phyloP scores from a whole-genome alignment of 64 coral and sea anemone genomes.

The Stichodactyla helianthus region DNA sequence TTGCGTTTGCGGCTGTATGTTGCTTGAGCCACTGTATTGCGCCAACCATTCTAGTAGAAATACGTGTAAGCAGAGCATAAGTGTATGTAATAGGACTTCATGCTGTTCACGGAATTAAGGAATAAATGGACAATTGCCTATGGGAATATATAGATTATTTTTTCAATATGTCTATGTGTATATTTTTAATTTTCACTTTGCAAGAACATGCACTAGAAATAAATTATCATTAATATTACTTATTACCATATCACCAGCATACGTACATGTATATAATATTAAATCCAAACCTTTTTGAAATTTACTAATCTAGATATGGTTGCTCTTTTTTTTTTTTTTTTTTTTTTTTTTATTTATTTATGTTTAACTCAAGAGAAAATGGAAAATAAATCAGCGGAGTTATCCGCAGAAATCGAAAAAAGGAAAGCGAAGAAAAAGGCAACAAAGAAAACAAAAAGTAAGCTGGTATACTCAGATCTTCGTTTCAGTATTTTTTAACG shows the following conservation, averaged over 20 bases:
- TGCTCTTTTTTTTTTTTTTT: not conserved
- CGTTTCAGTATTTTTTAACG: not conserved
- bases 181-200: slow-evolving; percentile 3
- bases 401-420: not conserved
- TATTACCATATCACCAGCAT: not conserved
- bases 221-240: no score
- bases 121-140: no score
- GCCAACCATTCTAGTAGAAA: not conserved
- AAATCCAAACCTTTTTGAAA: not conserved
- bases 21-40: not conserved
- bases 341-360: not conserved
- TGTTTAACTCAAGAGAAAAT: slow-evolving; percentile 3
- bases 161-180: not conserved
- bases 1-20: not conserved
- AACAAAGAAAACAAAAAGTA: slow-evolving; percentile 8
- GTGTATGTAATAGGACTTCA: no score
- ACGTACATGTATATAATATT: not conserved
- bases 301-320: not conserved
- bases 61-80: no score
- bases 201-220: not conserved
- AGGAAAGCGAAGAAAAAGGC: not conserved
- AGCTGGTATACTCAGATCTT: slow-evolving; percentile 4
- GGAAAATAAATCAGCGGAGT: not conserved
- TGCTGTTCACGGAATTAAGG: no score
- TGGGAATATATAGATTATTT: no score